A percentile compares a stretch with the other conserved stretches of the same genome.
Conservation (phyloP, 2,888 invertebrate genomes). For the Brachyopa scutellaris region DNA sequence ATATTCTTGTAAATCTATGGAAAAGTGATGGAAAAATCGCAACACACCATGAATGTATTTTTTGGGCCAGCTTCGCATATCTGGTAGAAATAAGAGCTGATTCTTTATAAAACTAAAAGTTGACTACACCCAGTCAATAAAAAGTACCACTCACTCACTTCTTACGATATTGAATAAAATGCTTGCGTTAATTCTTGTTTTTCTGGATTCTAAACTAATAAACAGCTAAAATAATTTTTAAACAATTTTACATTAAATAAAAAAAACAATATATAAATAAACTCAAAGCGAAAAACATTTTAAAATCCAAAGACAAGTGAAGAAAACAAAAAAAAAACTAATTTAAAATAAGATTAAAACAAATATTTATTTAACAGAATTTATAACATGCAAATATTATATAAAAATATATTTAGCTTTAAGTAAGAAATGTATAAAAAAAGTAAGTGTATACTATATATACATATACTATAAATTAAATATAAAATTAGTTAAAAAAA, state of each 20-base stretch:
- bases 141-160: neutral
- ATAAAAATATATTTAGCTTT: conserved; percentile 56
- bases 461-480: conserved; percentile 47
- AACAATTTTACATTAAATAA: conserved; percentile 39
- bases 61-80: too few species aligned
- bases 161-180: conserved; percentile 29
- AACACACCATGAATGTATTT: too few species aligned
- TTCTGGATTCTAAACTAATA: conserved; percentile 29
- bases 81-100: too few species aligned
- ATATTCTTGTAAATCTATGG: too few species aligned
- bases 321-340: conserved; percentile 1
- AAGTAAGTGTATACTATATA: conserved; percentile 36
- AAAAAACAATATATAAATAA: neutral
- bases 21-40: too few species aligned
- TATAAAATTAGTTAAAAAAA: conserved; percentile 31
- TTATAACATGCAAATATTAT: conserved; percentile 61
- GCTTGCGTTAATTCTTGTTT: conserved; percentile 7
- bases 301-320: conserved; percentile 12
- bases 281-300: neutral
- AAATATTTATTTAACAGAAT: conserved; percentile 51
- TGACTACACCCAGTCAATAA: neutral
- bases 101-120: neutral
- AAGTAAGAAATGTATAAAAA: conserved; percentile 52
- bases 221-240: conserved; percentile 46
- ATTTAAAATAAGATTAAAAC: conserved; percentile 29